phyloP scores from a whole-genome alignment of 2,113 vertebrate genomes.

The Romanogobio albipinnatus region DNA sequence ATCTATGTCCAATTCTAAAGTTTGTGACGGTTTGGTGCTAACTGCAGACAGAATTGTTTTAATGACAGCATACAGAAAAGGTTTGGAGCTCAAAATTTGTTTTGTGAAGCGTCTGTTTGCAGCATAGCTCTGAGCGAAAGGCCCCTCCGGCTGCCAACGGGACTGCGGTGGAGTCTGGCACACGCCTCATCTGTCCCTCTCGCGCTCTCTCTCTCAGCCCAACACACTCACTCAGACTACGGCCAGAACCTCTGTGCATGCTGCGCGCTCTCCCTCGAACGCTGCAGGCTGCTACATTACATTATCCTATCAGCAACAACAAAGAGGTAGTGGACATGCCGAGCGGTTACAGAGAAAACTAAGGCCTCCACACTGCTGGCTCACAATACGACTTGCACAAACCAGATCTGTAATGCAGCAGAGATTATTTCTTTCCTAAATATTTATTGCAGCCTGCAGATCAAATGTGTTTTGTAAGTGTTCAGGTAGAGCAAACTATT shows the following conservation, averaged over 20 bases:
- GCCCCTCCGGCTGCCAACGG: slow-evolving; percentile 43
- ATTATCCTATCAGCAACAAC: slow-evolving; percentile 27
- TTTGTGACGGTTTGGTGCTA: neutral
- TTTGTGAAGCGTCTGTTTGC: neutral
- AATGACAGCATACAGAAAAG: neutral
- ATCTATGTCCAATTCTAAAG: neutral
- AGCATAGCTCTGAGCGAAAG: slow-evolving; percentile 17
- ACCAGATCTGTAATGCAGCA: neutral
- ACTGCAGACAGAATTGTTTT: neutral
- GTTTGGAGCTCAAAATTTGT: neutral
- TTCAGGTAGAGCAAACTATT: neutral
- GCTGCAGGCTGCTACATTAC: slow-evolving; percentile 28
- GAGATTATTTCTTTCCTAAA: neutral
- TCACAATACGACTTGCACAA: neutral
- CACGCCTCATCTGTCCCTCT: slow-evolving; percentile 34
- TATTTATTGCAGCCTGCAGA: slow-evolving; percentile 6
- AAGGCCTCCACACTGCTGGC: neutral
- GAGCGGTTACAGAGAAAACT: neutral
- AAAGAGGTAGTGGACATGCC: slow-evolving; percentile 13
- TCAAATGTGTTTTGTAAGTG: neutral
- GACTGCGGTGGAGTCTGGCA: slow-evolving; percentile 45
- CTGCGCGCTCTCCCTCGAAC: slow-evolving; percentile 6
- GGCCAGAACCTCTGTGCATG: neutral
- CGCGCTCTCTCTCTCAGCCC: slow-evolving; percentile 18
- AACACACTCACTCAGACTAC: slow-evolving; percentile 15